Evolutionary conservation across 2,888 invertebrate genomes (phyloP).

Genomic region (Athrips mouffetella): DNA sequence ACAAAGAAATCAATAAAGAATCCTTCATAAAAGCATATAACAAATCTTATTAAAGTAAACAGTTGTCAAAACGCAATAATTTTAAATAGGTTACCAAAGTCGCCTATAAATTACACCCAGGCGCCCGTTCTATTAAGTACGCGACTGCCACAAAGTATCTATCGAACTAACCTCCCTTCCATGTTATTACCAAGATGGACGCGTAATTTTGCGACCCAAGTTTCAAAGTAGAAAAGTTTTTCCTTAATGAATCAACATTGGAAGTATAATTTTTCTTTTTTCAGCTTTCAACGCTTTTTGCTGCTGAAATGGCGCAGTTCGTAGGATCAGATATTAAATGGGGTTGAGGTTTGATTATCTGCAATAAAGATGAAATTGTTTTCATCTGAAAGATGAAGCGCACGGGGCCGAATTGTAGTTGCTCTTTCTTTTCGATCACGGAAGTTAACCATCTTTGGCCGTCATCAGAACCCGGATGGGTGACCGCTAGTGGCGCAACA

Average conservation of each 20-base stretch:
- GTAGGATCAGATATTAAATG: conserved; percentile 28
- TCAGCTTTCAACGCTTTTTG: conserved; percentile 37
- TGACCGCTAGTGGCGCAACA: too few relatives aligned
- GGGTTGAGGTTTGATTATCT: neutral
- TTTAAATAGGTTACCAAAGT: too few relatives aligned
- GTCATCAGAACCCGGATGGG: too few relatives aligned
- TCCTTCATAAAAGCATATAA: too few relatives aligned
- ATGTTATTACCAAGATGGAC: conserved; percentile 39
- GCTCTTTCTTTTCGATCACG: too few relatives aligned
- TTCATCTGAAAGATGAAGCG: too few relatives aligned
- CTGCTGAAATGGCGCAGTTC: neutral
- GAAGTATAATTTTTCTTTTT: conserved; percentile 24
- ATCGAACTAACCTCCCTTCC: conserved; percentile 24
- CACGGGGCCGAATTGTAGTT: too few relatives aligned
- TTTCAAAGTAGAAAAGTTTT: conserved; percentile 46
- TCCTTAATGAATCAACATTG: conserved; percentile 49
- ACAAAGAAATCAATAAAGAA: too few relatives aligned
- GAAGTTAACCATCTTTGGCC: too few relatives aligned
- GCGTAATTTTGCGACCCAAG: conserved; percentile 40
- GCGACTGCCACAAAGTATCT: conserved; percentile 27
- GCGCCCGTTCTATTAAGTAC: conserved; percentile 29
- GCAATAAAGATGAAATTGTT: neutral
- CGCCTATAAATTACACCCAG: too few relatives aligned
- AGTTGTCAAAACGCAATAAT: too few relatives aligned
- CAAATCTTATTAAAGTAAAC: too few relatives aligned